Evolutionary conservation across 2,888 invertebrate genomes (phyloP).

Genomic region (Gerris lacustris): DNA sequence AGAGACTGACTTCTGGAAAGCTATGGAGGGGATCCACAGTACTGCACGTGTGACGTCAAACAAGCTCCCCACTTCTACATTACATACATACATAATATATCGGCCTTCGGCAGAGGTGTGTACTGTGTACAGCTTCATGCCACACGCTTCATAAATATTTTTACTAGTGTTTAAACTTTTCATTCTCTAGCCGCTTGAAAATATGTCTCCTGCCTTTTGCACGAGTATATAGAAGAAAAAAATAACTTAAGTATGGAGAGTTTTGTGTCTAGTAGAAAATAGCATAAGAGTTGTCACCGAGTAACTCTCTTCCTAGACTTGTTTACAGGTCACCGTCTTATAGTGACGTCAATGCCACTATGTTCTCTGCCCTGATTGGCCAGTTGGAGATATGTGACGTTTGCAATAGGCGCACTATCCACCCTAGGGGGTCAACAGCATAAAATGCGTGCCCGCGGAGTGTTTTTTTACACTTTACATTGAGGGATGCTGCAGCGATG

Average conservation of each 20-base stretch:
- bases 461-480: no score
- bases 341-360: neutral
- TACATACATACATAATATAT: neutral
- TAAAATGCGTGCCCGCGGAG: neutral
- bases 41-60: neutral
- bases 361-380: neutral
- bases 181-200: no score
- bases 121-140: neutral
- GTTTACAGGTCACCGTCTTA: neutral
- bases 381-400: neutral
- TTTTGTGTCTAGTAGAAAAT: no score
- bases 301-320: neutral
- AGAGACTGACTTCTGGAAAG: constrained; percentile 1
- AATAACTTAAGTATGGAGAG: no score
- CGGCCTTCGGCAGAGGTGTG: neutral
- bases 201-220: no score
- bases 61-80: neutral
- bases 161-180: no score
- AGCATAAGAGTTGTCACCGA: neutral
- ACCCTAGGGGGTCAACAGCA: neutral
- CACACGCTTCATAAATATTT: no score
- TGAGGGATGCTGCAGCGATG: neutral
- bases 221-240: no score
- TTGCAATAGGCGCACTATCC: neutral
- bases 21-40: neutral